Evolutionary conservation across 2,888 invertebrate species (phyloP), one percentile per base, ranked within the genome.

Genomic region (Agonum fuliginosum): DNA sequence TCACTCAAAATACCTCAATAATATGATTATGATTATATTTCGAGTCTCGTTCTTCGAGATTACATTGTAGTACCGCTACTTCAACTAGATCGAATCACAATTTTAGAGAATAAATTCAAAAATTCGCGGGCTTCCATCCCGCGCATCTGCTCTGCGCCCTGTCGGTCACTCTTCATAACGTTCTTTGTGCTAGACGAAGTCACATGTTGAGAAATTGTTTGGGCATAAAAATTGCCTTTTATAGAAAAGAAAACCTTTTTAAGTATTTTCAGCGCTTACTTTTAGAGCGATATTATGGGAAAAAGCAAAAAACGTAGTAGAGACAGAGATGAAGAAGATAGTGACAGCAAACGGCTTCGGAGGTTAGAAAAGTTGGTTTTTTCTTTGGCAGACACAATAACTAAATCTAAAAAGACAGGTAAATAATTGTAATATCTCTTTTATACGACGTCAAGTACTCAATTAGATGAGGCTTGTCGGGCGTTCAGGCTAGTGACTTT

Each of bases 401-500:
- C n/a, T n/a, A n/a, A n/a, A n/a, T n/a, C 30, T 10, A 12, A 27
- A 58, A 24, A 24, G 24, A 6, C 12, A 24, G 24, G 27, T 58
- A 24, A 22, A 24, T 27, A 24, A 12, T 58, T 12, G 8, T 17
- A 3, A 20, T 51, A 20, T 51, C 17, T 17, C 27, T 12, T 58
- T 27, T 1, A 5, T 27, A 1, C 17, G 58, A 27, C 27, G 24
- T 8, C 58, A 58, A 22, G 54, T 12, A 70, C 78, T 78, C 69
- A 14, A 48, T n/a, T 30, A 22, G 65, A 65, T 78, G 79, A 79
- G 79, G 65, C 74, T 58, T 62, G 62, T 30, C 67, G 79, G 37
- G 79, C 79, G 20, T 78, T 77, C 12, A 22, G 79, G 58, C 79
- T 80, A 77, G 71, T 78, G 54, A 79, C 54, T 73, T 79, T 80